Evolutionary conservation across 2,113 vertebrate species (phyloP), one percentile per base, ranked within the genome.

Genomic region (Silurus asotus): DNA sequence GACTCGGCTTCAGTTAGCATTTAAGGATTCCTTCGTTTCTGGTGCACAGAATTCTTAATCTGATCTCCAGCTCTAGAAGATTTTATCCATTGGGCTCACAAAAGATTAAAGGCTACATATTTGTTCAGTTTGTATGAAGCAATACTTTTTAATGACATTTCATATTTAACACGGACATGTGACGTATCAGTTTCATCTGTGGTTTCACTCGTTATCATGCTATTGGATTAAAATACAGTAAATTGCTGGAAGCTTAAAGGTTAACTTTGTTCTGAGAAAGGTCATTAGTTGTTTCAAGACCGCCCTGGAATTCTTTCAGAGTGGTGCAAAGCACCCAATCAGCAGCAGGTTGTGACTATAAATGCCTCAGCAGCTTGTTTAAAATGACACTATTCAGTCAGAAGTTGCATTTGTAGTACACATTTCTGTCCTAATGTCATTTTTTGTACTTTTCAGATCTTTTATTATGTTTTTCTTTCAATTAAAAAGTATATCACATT

Each of bases 291-390:
- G 28, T 81, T 62, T 62, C 37, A 3, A 48, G 45, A 45, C 78
- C 62, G 58, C 37, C 13, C 78, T 62, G 78, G 78, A 81, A 81
- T 81, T 62, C 37, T 81, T 81, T 58, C 78, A 48, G 78, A 81
- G 37, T n/a, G 78, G 56, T 81, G 56, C 55, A 58, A 58, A 78
- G 76, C 76, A 78, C 53, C 28, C 11, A 81, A 0, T 62, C 59
- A 49, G 62, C 58, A 81, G 58, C 78, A 45, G 15, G 56, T 62
- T 62, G 78, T 62, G 37, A 81, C 58, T 45, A 62, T 13, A 20
- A 62, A 81, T 81, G 78, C 58, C 78, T 81, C 78, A 61, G 58
- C 78, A 62, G 37, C 78, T 48, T 81, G 78, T 78, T 58, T 61
- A 81, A 81, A 81, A 81, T 62, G 19, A 62, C 78, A 55, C 76